Conservation (phyloP, 2,888 invertebrate genomes). For the Habroteleia sp. region DNA sequence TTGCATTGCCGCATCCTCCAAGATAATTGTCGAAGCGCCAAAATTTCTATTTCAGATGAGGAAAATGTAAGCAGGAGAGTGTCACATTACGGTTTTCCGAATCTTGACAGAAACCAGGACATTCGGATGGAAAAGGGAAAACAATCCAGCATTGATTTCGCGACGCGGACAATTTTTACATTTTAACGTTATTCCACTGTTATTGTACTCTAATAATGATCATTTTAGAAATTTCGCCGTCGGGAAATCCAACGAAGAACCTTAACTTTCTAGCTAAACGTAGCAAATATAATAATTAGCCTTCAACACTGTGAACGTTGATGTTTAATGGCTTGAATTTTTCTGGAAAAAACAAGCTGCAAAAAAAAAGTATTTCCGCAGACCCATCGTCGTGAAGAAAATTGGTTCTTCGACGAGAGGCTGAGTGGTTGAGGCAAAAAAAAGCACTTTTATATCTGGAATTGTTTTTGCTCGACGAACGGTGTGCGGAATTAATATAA, state of each 20-base stretch:
- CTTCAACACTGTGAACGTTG: constrained; percentile 61
- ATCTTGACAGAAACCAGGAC: too few species aligned
- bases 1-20: constrained; percentile 36
- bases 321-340: constrained; percentile 53
- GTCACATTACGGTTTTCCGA: too few species aligned
- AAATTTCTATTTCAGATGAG: too few species aligned
- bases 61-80: neutral
- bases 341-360: constrained; percentile 22
- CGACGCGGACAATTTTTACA: constrained; percentile 17
- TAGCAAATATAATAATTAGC: constrained; percentile 60
- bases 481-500: constrained; percentile 29
- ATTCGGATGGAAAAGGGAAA: neutral
- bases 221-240: constrained; percentile 52
- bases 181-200: constrained; percentile 29
- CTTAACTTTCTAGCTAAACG: constrained; percentile 53
- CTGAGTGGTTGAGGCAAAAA: neutral
- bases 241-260: constrained; percentile 48
- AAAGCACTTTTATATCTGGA: constrained; percentile 27
- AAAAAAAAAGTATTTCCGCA: constrained; percentile 18
- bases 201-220: constrained; percentile 35
- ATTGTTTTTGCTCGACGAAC: constrained; percentile 30
- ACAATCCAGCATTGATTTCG: constrained; percentile 29
- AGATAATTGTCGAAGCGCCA: constrained; percentile 12
- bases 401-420: constrained; percentile 1
- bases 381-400: constrained; percentile 8